A percentile compares a stretch with the other conserved stretches of the same genome.
These are phyloP conservation scores for Nebria brevicollis DNA, from an alignment of 2,888 invertebrate genomes.

Conservation along the genomic window DNA sequence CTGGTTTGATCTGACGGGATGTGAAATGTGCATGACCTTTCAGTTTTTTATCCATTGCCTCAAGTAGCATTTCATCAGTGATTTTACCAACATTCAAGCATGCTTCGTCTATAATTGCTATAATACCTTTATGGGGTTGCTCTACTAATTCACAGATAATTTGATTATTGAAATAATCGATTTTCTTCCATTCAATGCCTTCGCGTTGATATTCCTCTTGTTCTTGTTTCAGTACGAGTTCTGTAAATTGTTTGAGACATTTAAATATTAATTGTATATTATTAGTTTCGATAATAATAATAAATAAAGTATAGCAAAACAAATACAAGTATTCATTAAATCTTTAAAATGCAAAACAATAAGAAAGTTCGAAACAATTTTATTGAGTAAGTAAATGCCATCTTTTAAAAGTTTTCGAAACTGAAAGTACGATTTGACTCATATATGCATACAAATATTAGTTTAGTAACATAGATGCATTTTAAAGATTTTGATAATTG, in stretches of 20 bases:
- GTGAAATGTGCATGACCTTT: slow-evolving; percentile 89
- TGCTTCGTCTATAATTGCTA: slow-evolving; percentile 96
- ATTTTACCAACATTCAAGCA: slow-evolving; percentile 95
- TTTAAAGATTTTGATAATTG: too few species aligned
- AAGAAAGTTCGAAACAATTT: too few species aligned
- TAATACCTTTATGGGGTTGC: slow-evolving; percentile 88
- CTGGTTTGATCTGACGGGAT: slow-evolving; percentile 83
- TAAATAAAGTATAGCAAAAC: too few species aligned
- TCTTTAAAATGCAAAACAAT: too few species aligned
- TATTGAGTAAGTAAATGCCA: too few species aligned
- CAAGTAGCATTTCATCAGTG: slow-evolving; percentile 83
- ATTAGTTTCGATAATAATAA: too few species aligned
- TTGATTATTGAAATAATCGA: slow-evolving; percentile 98
- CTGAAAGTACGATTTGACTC: too few species aligned
- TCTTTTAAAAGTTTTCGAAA: too few species aligned
- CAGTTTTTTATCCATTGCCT: slow-evolving; percentile 92
- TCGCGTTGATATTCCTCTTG: slow-evolving; percentile 97
- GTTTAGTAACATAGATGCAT: too few species aligned
- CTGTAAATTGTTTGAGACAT: slow-evolving; percentile 63
- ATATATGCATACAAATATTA: too few species aligned
- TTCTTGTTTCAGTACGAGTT: slow-evolving; percentile 96
- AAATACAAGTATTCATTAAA: too few species aligned
- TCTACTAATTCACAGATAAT: slow-evolving; percentile 96
- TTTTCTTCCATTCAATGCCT: slow-evolving; percentile 94
- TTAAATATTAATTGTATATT: too few species aligned